Base-by-base conservation (phyloP, 1,140 invertebrate species). In the Battus philenor region DNA sequence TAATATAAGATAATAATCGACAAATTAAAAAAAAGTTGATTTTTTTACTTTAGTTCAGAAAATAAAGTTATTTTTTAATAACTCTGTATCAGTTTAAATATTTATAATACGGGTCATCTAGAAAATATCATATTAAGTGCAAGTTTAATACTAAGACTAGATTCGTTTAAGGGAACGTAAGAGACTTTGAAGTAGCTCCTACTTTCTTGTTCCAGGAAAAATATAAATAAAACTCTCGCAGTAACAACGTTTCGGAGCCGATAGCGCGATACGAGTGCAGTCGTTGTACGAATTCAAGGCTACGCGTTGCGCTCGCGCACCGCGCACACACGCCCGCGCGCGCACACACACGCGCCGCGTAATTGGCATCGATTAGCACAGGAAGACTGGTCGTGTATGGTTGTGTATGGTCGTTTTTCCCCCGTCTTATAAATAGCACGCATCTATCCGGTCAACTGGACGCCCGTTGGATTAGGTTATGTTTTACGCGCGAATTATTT, bases 311-410 rank as follows among this genome's bases (percentile, higher is more conserved):
- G 43, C 45, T 13, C 47, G 65, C 68, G 54, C 56, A 43, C 47
- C 45, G 33, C 47, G 34, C 47, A 47, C 50, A 50, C 63, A 47
- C 57, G 41, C 50, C 49, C 34, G 52, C 46, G 20, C 45, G 24
- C 29, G 47, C 39, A 38, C 50, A 43, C 53, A 49, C 59, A 44
- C 47, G 54, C 54, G 50, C 54, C 50, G 43, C 44, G 66, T 75
- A 77, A 75, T 76, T 74, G 74, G 64, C 67, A 65, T 64, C 74
- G 72, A 81, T 81, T 81, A 81, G 68, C 75, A 75, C 73, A 71
- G 73, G 73, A 79, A 79, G 72, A 68, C 67, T 70, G 64, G 70
- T 70, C 59, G 59, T 58, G 51, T 68, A 60, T 62, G 57, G 70
- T 72, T 59, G 59, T 57, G 52, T 68, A 61, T 62, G 57, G 52